Percentiles rank a stretch among this genome's conserved stretches.
phyloP scores from a whole-genome alignment of 2,888 invertebrate genomes.

The Lycocerus yunnanus region DNA sequence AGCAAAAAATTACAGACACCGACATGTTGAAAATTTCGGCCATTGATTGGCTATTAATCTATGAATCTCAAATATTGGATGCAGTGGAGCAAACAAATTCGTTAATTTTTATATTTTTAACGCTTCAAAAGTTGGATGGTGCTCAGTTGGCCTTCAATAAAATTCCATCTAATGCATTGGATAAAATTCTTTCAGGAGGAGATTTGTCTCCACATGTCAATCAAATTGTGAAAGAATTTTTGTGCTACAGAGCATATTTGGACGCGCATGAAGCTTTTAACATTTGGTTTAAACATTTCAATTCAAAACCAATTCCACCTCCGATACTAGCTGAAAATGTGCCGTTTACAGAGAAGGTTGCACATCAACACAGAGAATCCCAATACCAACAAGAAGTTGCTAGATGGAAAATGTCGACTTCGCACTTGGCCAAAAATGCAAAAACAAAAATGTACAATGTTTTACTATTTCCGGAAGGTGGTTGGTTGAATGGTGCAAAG shows the following conservation, averaged over 20 bases:
- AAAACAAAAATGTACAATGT: slow-evolving; percentile 84
- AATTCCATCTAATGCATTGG: slow-evolving; percentile 69
- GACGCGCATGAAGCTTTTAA: slow-evolving; percentile 86
- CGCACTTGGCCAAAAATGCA: slow-evolving; percentile 65
- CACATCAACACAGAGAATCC: slow-evolving; percentile 81
- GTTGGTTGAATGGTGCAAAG: slow-evolving; percentile 81
- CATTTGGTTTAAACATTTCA: slow-evolving; percentile 85
- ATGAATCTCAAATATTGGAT: slow-evolving; percentile 77
- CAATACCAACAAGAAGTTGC: slow-evolving; percentile 79
- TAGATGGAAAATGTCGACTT: slow-evolving; percentile 72
- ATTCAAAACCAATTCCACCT: slow-evolving; percentile 76
- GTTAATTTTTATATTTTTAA: slow-evolving; percentile 83
- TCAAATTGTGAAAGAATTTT: slow-evolving; percentile 74
- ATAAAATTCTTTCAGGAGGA: slow-evolving; percentile 58
- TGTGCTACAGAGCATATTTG: slow-evolving; percentile 86
- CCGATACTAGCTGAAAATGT: slow-evolving; percentile 63
- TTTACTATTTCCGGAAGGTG: slow-evolving; percentile 83
- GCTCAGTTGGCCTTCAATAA: slow-evolving; percentile 77
- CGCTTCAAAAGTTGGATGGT: slow-evolving; percentile 80
- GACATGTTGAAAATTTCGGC: slow-evolving; percentile 77
- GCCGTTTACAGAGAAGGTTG: slow-evolving; percentile 86
- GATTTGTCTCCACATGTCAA: slow-evolving; percentile 57
- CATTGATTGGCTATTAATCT: slow-evolving; percentile 86
- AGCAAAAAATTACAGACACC: slow-evolving; percentile 61
- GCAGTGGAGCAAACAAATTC: slow-evolving; percentile 88